These are phyloP conservation scores for Pseudomyrmex pallidus DNA, from an alignment of 1,140 invertebrate genomes.

Conservation along the genomic window DNA sequence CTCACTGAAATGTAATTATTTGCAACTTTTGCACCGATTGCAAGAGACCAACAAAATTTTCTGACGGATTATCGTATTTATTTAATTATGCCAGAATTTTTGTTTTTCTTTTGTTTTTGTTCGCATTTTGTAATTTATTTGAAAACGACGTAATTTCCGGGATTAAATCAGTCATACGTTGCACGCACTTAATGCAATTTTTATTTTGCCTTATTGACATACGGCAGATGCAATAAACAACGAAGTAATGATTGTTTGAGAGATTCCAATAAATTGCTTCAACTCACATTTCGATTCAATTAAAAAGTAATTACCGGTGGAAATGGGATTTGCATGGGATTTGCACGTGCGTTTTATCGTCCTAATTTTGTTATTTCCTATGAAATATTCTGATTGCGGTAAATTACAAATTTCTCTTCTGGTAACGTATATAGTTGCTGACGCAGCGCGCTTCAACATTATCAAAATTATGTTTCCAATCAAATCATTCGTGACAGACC, in stretches of 20 bases:
- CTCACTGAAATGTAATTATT: neutral
- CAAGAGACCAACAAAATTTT: neutral
- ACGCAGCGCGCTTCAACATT: conserved; percentile 21
- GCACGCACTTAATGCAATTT: neutral
- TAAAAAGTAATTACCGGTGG: conserved; percentile 38
- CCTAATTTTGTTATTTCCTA: conserved; percentile 27
- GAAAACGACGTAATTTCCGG: conserved; percentile 2
- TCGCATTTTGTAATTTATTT: too few relatives aligned
- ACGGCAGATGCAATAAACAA: neutral
- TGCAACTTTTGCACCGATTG: neutral
- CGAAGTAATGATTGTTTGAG: neutral
- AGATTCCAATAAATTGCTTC: conserved; percentile 4
- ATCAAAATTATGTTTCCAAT: conserved; percentile 34
- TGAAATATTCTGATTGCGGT: conserved; percentile 47
- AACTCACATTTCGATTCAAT: conserved; percentile 18
- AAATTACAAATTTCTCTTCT: conserved; percentile 19
- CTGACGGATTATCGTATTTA: conserved; percentile 4
- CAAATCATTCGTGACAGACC: conserved; percentile 9
- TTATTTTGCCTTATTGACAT: conserved; percentile 5
- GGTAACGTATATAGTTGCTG: neutral
- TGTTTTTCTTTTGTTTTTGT: conserved; percentile 4
- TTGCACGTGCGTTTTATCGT: neutral
- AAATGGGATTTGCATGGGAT: conserved; percentile 3
- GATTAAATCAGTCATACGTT: conserved; percentile 21
- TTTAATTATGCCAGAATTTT: conserved; percentile 12